These are phyloP conservation scores for Eulacestoma nigropectus DNA, from an alignment of 2,113 vertebrate genomes.

Conservation along the genomic window DNA sequence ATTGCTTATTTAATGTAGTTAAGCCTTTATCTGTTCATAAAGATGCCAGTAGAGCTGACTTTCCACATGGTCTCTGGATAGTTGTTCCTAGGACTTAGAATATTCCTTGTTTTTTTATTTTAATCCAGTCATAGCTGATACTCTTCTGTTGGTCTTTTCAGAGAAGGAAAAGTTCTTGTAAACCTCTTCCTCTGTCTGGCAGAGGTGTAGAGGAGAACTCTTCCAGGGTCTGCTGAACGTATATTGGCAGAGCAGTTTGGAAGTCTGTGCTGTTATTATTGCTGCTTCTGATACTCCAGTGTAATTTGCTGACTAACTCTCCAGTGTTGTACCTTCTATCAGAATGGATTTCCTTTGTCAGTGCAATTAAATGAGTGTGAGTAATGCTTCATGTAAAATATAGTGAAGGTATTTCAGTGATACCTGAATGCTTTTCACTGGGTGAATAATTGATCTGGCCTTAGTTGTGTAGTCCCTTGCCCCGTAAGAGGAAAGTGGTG, in stretches of 20 bases:
- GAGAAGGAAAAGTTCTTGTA: not conserved
- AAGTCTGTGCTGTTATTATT: not conserved
- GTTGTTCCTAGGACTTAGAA: not conserved
- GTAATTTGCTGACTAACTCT: constrained; percentile 12
- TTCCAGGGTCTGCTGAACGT: not conserved
- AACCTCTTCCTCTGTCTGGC: not conserved
- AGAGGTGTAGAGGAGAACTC: not conserved
- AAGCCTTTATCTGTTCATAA: not conserved
- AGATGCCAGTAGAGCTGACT: not conserved
- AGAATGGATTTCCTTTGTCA: not conserved
- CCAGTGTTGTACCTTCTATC: not conserved
- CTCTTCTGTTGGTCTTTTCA: not conserved
- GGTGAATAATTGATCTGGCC: not conserved
- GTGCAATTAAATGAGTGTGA: not conserved
- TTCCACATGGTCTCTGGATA: not conserved
- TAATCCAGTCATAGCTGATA: not conserved
- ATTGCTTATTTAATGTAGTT: not conserved
- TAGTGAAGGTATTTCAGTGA: not conserved
- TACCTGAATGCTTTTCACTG: not conserved
- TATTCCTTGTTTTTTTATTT: not conserved
- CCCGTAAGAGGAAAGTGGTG: not conserved
- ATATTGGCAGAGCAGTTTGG: not conserved
- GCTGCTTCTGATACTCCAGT: not conserved
- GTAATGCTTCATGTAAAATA: not conserved
- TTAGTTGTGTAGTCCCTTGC: not conserved